phyloP scores from a whole-genome alignment of 2,797 vertebrate species.

The Selene dorsalis region DNA sequence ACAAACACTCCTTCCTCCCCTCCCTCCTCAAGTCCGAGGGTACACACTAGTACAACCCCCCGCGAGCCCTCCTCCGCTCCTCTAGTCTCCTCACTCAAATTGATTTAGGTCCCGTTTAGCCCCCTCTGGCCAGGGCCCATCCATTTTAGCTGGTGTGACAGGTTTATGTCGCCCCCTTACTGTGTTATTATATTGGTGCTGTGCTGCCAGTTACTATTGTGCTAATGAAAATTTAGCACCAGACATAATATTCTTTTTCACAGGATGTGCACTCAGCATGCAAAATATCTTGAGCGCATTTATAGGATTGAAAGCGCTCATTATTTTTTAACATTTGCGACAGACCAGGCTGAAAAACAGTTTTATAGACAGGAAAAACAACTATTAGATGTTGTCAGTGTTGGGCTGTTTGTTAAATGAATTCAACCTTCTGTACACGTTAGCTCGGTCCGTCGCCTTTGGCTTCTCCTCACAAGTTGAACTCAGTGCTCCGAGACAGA shows the following conservation, averaged over 20 bases:
- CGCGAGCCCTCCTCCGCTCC: conserved; percentile 47
- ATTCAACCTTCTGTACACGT: conserved; percentile 53
- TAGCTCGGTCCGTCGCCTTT: conserved; percentile 35
- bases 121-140: conserved; percentile 75
- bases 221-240: conserved; percentile 88
- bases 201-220: conserved; percentile 87
- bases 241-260: conserved; percentile 85
- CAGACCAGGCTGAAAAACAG: conserved; percentile 50
- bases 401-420: conserved; percentile 53
- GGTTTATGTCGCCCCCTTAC: conserved; percentile 89
- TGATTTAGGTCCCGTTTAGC: conserved; percentile 86
- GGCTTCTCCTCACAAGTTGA: conserved; percentile 23
- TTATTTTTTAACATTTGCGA: conserved; percentile 77
- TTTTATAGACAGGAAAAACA: conserved; percentile 78
- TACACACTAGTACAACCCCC: conserved; percentile 64
- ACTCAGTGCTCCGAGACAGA: not conserved
- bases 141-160: conserved; percentile 85
- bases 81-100: conserved; percentile 87
- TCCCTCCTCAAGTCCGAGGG: conserved; percentile 82
- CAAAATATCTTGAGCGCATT: conserved; percentile 81
- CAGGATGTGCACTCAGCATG: conserved; percentile 82
- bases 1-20: conserved; percentile 62
- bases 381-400: conserved; percentile 68
- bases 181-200: conserved; percentile 90
- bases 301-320: conserved; percentile 74